These are phyloP conservation scores for Hemibagrus wyckioides DNA, from an alignment of 2,113 vertebrate genomes.

Conservation along the genomic window DNA sequence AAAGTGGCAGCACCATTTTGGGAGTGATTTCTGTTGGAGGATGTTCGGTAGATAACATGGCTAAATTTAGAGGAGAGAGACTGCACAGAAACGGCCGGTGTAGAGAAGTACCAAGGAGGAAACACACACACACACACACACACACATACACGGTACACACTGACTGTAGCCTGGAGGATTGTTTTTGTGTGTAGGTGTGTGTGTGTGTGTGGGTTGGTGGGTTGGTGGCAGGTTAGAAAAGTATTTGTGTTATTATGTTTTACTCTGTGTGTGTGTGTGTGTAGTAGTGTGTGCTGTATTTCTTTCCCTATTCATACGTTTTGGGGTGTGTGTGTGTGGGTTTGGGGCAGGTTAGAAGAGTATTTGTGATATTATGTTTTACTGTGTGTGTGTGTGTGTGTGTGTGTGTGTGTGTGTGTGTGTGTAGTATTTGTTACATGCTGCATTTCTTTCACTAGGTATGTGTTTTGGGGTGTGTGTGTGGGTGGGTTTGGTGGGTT, in stretches of 20 bases:
- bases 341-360: neutral
- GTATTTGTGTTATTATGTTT: neutral
- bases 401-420: constrained; percentile 25
- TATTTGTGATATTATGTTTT: neutral
- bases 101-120: constrained; percentile 18
- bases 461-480: constrained; percentile 23
- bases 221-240: constrained; percentile 10
- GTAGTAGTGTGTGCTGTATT: neutral
- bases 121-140: constrained; percentile 18
- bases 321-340: constrained; percentile 1
- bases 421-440: neutral
- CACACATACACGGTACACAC: constrained; percentile 7
- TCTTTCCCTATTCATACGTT: neutral
- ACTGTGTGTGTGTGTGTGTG: neutral
- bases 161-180: constrained; percentile 35
- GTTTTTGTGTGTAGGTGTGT: constrained; percentile 42
- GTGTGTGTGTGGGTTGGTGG: constrained; percentile 6
- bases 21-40: constrained; percentile 22
- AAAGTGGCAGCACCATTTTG: constrained; percentile 33
- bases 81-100: constrained; percentile 13
- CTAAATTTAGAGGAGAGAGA: constrained; percentile 36
- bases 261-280: constrained; percentile 7
- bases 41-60: neutral
- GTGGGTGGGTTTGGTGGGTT: neutral
- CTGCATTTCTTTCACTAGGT: neutral